Evolutionary conservation across 2,888 invertebrate species (phyloP).

Genomic region (Spilosoma lubricipeda): DNA sequence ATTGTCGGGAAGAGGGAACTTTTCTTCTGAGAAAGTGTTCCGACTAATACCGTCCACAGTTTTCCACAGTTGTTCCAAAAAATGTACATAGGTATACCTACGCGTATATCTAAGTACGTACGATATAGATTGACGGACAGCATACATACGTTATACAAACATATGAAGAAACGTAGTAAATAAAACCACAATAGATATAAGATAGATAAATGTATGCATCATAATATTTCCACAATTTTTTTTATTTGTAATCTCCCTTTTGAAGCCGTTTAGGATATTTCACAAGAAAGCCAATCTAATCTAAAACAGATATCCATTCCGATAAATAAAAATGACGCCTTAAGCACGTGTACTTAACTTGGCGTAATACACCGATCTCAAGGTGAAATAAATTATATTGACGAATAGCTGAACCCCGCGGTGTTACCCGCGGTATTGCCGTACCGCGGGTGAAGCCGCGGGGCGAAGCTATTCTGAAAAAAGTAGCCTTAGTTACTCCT

Average conservation of each 20-base stretch:
- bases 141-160: background rate
- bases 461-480: too few relatives aligned
- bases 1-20: too few relatives aligned
- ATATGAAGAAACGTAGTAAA: background rate
- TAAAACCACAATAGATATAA: background rate
- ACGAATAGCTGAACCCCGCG: too few relatives aligned
- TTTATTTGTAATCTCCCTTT: background rate
- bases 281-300: constrained; percentile 47
- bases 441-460: too few relatives aligned
- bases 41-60: too few relatives aligned
- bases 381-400: background rate
- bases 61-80: too few relatives aligned
- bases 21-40: too few relatives aligned
- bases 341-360: constrained; percentile 1
- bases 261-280: constrained; percentile 27
- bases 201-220: background rate
- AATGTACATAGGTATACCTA: too few relatives aligned
- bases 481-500: too few relatives aligned
- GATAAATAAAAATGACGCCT: constrained; percentile 22
- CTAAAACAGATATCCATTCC: constrained; percentile 30
- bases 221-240: background rate
- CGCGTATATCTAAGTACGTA: too few relatives aligned
- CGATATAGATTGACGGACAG: too few relatives aligned
- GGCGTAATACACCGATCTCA: background rate
- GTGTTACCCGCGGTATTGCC: too few relatives aligned